phyloP scores from a whole-genome alignment of 2,888 invertebrate species.

The Drosophila formosana region DNA sequence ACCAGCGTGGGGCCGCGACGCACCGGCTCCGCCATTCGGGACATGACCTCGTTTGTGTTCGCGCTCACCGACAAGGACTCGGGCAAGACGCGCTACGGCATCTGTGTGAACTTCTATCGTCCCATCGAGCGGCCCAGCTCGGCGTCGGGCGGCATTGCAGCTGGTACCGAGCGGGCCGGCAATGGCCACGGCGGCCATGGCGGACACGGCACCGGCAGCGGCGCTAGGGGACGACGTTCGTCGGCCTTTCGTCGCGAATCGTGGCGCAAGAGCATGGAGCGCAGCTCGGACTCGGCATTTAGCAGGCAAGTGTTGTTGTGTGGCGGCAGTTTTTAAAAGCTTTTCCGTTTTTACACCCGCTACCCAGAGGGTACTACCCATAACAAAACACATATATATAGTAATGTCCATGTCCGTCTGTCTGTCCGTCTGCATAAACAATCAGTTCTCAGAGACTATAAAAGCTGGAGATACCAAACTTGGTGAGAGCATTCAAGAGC shows the following conservation, averaged over 20 bases:
- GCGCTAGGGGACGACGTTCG: conserved; percentile 83
- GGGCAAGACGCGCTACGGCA: conserved; percentile 96
- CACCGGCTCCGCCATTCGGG: conserved; percentile 89
- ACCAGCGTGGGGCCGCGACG: conserved; percentile 95
- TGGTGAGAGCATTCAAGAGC: too few relatives aligned
- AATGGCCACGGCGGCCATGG: conserved; percentile 41
- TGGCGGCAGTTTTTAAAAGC: too few relatives aligned
- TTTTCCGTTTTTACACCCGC: too few relatives aligned
- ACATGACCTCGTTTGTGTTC: conserved; percentile 98
- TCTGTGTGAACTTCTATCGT: conserved; percentile 99
- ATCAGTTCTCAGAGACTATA: too few relatives aligned
- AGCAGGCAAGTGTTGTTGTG: conserved; percentile 90
- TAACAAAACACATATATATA: too few relatives aligned
- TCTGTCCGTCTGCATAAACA: too few relatives aligned
- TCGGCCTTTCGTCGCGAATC: conserved; percentile 92
- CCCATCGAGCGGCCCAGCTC: conserved; percentile 90
- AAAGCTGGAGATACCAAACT: too few relatives aligned
- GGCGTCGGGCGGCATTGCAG: conserved; percentile 25
- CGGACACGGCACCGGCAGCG: conserved; percentile 43
- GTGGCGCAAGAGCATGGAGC: conserved; percentile 96
- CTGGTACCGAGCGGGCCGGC: conserved; percentile 41
- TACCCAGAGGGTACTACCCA: too few relatives aligned
- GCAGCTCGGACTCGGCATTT: conserved; percentile 96
- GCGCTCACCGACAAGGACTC: conserved; percentile 99
- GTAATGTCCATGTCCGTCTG: too few relatives aligned